A percentile compares a stretch with the other conserved stretches of the same genome.
Conservation (phyloP, 2,113 vertebrate species). For the Platichthys flesus region DNA sequence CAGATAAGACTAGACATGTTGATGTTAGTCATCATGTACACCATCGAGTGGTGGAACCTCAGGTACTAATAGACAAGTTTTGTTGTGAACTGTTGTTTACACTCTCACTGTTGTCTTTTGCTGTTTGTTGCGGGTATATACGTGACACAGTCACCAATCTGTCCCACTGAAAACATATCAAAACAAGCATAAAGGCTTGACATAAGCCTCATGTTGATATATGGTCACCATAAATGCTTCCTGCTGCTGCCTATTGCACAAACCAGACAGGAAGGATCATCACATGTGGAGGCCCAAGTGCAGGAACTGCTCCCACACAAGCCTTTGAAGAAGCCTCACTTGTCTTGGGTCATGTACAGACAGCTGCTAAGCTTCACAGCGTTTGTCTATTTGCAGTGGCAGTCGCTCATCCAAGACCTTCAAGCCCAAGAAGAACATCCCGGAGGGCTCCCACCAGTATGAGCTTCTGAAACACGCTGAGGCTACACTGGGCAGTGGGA, state of each 20-base stretch:
- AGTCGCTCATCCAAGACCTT: constrained; percentile 96
- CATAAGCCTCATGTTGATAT: neutral
- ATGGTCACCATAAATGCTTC: neutral
- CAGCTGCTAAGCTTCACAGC: neutral
- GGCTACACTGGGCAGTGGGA: constrained; percentile 94
- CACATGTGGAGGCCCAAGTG: constrained; percentile 4
- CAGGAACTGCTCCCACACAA: neutral
- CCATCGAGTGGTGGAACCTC: neutral
- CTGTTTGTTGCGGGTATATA: constrained; percentile 22
- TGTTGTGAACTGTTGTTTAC: neutral
- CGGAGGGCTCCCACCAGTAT: constrained; percentile 96
- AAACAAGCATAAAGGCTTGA: neutral
- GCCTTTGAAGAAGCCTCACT: neutral
- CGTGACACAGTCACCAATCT: neutral
- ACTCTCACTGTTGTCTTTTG: constrained; percentile 42
- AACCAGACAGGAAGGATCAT: constrained; percentile 20
- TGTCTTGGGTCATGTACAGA: neutral
- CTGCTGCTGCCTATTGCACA: constrained; percentile 1
- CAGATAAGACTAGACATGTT: neutral
- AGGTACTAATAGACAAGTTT: neutral
- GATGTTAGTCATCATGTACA: too few species aligned
- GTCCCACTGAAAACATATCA: neutral
- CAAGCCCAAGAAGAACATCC: constrained; percentile 98
- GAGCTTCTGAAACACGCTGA: constrained; percentile 96
- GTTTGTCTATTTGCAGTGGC: constrained; percentile 76